Conservation (phyloP, 2,888 invertebrate genomes). For the Acanthoscelides obtectus region DNA sequence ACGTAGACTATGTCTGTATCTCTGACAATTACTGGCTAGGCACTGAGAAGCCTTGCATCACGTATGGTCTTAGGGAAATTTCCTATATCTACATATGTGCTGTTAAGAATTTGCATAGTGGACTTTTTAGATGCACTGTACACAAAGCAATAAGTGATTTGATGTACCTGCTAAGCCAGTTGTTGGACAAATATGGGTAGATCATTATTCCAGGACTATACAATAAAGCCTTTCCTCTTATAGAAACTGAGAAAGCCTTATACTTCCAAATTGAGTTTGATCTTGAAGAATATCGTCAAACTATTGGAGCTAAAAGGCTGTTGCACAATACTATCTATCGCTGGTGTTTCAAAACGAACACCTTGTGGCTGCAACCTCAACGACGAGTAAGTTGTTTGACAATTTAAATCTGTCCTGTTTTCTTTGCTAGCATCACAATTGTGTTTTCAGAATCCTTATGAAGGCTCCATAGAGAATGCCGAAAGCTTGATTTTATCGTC, state of each 20-base stretch:
- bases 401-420: too few relatives aligned
- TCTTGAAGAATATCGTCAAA: slow-evolving; percentile 67
- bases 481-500: too few relatives aligned
- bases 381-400: too few relatives aligned
- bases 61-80: slow-evolving; percentile 91
- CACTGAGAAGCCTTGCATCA: slow-evolving; percentile 93
- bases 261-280: slow-evolving; percentile 87
- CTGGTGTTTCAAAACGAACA: too few relatives aligned
- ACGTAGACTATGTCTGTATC: slow-evolving; percentile 92
- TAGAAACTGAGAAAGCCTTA: slow-evolving; percentile 63
- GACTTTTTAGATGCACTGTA: slow-evolving; percentile 91
- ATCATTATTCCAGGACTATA: slow-evolving; percentile 80
- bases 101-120: slow-evolving; percentile 90
- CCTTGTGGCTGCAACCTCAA: too few relatives aligned
- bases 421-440: too few relatives aligned
- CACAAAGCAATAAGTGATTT: slow-evolving; percentile 90
- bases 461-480: too few relatives aligned
- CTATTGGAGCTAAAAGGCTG: slow-evolving; percentile 65
- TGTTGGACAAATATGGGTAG: slow-evolving; percentile 82
- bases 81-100: slow-evolving; percentile 90
- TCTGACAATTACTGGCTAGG: slow-evolving; percentile 99
- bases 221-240: slow-evolving; percentile 72
- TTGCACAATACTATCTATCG: slow-evolving; percentile 76
- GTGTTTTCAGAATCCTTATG: too few relatives aligned
- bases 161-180: slow-evolving; percentile 74